phyloP scores from a whole-genome alignment of 2,797 vertebrate species.

The Eulemur mongoz region DNA sequence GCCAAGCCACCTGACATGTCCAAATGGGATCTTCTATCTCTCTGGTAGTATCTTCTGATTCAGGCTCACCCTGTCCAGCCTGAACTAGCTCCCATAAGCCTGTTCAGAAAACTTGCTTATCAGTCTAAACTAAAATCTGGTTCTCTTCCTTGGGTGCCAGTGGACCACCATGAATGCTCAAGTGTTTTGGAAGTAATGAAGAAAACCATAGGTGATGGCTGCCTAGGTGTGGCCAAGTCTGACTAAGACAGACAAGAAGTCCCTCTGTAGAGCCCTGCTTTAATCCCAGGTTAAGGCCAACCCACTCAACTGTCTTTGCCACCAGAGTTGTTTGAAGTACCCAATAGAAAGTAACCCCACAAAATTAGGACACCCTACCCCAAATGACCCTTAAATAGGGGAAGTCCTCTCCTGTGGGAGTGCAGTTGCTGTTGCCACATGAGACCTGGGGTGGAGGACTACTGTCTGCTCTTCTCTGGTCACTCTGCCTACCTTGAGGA shows the following conservation, averaged over 20 bases:
- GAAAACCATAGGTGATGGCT: neutral
- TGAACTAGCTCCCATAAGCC: neutral
- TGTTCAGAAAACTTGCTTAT: neutral
- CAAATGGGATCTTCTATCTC: neutral
- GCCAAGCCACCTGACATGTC: neutral
- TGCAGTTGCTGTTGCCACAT: neutral
- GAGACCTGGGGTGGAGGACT: neutral
- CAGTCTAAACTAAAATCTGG: neutral
- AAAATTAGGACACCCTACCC: neutral
- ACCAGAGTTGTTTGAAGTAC: neutral
- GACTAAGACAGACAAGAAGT: neutral
- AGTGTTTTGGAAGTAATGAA: neutral
- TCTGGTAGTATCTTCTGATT: neutral
- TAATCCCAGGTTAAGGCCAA: neutral
- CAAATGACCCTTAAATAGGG: neutral
- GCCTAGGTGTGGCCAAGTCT: neutral
- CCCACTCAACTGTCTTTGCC: neutral
- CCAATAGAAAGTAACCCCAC: neutral
- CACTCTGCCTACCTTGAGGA: neutral
- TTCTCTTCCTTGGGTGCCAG: neutral
- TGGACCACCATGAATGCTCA: no score
- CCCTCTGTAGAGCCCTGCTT: neutral
- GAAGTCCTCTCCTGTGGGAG: neutral
- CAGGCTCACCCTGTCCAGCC: neutral
- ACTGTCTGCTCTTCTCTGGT: neutral